Conservation (phyloP, 2,113 vertebrate species). For the Porphyrio hochstetteri region DNA sequence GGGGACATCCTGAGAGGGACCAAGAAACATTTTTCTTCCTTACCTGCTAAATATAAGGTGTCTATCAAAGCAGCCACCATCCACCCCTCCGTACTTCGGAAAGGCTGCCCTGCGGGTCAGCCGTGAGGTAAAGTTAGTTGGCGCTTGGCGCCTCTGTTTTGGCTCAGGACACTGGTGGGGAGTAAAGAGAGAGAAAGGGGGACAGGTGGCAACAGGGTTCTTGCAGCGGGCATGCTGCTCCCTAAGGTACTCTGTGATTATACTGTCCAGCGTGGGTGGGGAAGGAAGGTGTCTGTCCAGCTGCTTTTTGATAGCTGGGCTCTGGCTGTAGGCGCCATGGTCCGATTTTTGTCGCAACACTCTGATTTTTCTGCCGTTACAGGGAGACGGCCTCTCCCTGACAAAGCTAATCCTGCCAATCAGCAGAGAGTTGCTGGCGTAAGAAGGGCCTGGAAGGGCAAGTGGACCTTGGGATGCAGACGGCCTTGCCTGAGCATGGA, state of each 20-base stretch:
- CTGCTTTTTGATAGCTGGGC: constrained; percentile 98
- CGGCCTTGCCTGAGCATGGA: constrained; percentile 82
- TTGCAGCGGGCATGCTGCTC: constrained; percentile 99
- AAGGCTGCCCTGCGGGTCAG: constrained; percentile 92
- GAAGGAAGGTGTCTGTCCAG: constrained; percentile 96
- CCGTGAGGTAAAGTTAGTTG: constrained; percentile 95
- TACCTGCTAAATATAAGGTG: constrained; percentile 99
- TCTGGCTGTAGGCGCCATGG: constrained; percentile 97
- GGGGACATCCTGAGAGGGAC: neutral
- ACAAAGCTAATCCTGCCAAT: constrained; percentile 96
- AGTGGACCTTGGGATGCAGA: constrained; percentile 78
- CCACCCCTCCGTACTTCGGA: constrained; percentile 97
- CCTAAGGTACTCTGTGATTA: constrained; percentile 98
- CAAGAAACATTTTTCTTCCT: constrained; percentile 27
- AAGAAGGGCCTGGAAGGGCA: constrained; percentile 78
- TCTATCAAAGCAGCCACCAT: constrained; percentile 97
- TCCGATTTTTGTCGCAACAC: constrained; percentile 96
- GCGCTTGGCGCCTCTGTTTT: constrained; percentile 97
- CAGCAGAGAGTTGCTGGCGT: constrained; percentile 83
- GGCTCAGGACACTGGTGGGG: constrained; percentile 98
- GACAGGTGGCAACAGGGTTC: constrained; percentile 98
- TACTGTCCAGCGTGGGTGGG: constrained; percentile 95
- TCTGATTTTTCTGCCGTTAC: constrained; percentile 87
- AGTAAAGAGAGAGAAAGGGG: constrained; percentile 98
- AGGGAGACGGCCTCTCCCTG: constrained; percentile 87